Evolutionary conservation across 1,140 invertebrate species (phyloP), one percentile per base, ranked within the genome.

Genomic region (Drosophila nebulosa): DNA sequence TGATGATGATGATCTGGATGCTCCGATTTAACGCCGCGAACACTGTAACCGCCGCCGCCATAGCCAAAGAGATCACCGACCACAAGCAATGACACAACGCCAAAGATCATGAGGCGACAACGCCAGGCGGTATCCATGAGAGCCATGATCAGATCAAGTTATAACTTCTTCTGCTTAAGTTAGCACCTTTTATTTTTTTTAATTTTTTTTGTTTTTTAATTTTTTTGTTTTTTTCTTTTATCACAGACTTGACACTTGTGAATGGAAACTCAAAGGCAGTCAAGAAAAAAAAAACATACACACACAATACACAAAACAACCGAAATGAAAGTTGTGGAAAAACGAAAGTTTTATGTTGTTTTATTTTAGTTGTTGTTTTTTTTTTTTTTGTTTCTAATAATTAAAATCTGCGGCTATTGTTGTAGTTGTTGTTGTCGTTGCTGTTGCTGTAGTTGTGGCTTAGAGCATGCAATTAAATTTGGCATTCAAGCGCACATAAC

Each of bases 51-150:
- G 55, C 88, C 78, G 21, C 79, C 83, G 30, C 85, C 83, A 42
- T 89, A 91, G 57, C 83, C 89, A 36, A 85, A 90, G 26, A 90
- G 85, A 66, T 91, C 90, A 68, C 90, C 90, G 36, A 91, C 85
- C 16, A 91, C 39, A 46, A 91, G 81, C 71, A 91, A 74, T 42
- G 90, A 80, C 24, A 90, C 57, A 32, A 89, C 58, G 26, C 65
- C 78, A 22, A 91, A 89, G 64, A 91, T 78, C 79, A 86, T 90
- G 30, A 91, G 73, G 52, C 90, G 89, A 58, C 90, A 90, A 50
- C 89, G 86, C 90, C 90, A 91, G 65, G 90, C 90, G 30, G 79
- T 79, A 56, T 91, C 89, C 73, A 91, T 90, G 22, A 71, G 62
- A 9, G 80, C 69, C 78, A 86, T 85, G 27, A 58, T 55, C 6